These are phyloP conservation scores for Metopolophium dirhodum DNA, from an alignment of 1,140 invertebrate species.

Conservation along the genomic window DNA sequence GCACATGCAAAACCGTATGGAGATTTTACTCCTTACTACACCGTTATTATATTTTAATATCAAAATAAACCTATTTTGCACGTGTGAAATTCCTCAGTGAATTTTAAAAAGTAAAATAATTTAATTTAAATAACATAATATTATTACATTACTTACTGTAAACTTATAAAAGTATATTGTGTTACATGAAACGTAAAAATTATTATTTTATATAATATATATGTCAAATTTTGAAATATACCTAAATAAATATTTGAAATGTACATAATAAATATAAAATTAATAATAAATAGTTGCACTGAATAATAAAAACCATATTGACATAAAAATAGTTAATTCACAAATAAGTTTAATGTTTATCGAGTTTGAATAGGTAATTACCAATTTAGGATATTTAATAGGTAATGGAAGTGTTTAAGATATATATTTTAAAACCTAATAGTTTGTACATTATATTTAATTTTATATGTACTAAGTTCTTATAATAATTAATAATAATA, in stretches of 20 bases:
- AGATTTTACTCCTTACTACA: neutral
- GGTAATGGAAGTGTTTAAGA: neutral
- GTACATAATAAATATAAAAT: neutral
- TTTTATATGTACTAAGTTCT: neutral
- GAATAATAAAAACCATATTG: neutral
- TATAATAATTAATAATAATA: neutral
- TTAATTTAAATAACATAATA: neutral
- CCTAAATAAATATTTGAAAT: neutral
- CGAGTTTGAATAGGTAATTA: neutral
- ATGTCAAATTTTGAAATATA: neutral
- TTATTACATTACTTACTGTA: neutral
- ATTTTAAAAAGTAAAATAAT: neutral
- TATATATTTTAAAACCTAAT: neutral
- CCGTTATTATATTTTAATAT: slow-evolving; percentile 12
- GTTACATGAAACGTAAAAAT: neutral
- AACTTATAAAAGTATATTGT: neutral
- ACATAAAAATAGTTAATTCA: neutral
- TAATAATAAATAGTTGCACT: neutral
- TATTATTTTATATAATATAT: neutral
- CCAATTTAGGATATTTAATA: neutral
- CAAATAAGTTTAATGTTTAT: neutral
- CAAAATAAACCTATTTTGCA: neutral
- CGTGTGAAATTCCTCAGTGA: neutral
- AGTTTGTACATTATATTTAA: neutral
- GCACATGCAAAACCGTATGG: slow-evolving; percentile 1